These are phyloP conservation scores for Tichodroma muraria DNA, from an alignment of 2,113 vertebrate genomes.

Conservation along the genomic window DNA sequence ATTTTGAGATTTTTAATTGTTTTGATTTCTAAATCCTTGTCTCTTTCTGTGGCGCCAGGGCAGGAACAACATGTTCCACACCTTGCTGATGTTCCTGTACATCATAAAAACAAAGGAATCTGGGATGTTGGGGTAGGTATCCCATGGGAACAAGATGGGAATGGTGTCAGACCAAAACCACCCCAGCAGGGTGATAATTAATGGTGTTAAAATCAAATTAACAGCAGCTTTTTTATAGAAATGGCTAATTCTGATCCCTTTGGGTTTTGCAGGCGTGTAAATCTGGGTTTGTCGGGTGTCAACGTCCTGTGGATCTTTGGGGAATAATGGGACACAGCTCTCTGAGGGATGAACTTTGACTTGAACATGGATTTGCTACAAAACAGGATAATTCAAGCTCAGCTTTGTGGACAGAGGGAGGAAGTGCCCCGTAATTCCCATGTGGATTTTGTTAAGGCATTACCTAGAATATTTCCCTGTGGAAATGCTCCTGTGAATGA, in stretches of 20 bases:
- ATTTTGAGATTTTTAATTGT: not conserved
- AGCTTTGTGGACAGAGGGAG: not conserved
- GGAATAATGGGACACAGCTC: not conserved
- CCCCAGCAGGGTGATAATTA: accelerated
- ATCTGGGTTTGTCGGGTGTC: conserved; percentile 91
- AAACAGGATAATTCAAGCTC: accelerated
- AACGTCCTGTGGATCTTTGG: conserved; percentile 95
- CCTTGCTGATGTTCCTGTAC: conserved; percentile 93
- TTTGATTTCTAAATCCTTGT: not conserved
- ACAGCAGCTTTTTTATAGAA: not conserved
- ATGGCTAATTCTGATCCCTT: no score
- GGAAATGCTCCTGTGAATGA: not conserved
- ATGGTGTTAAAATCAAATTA: accelerated
- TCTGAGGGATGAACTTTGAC: not conserved
- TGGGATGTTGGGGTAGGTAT: conserved; percentile 92
- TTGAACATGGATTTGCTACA: not conserved
- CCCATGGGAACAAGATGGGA: not conserved
- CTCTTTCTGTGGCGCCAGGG: conserved; percentile 70
- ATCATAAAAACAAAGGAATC: conserved; percentile 96
- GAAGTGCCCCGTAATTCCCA: accelerated
- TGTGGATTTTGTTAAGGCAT: accelerated
- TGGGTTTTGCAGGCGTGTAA: conserved; percentile 80
- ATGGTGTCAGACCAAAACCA: not conserved
- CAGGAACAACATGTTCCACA: conserved; percentile 97
- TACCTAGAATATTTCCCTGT: accelerated